Evolutionary conservation across 1,140 invertebrate genomes (phyloP), one percentile per base, ranked within the genome.

Genomic region (Meloidogyne exigua): DNA sequence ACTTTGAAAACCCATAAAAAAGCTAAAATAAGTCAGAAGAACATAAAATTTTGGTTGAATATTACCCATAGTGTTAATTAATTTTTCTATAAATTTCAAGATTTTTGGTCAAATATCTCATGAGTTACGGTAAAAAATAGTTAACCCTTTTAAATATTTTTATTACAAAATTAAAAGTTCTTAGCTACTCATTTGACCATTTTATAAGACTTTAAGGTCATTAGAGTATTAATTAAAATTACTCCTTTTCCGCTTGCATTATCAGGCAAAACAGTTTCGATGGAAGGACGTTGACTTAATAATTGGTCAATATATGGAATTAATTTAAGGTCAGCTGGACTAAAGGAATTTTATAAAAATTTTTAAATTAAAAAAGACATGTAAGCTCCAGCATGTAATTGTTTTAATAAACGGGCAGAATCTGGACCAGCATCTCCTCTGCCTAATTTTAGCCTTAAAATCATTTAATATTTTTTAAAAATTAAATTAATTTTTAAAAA

Each of bases 241-340:
- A 25, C 70, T 10, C 12, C n/a, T 25, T 69, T n/a, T 69, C 68
- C 68, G 13, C 68, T 39, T 49, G 25, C 28, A 49, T 32, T 49
- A 25, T 49, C 68, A 62, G 18, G 36, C 68, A 71, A 71, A 71
- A 73, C 57, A 62, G 71, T 73, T 23, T 73, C 71, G 39, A 36
- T 62, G 39, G 71, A 73, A 36, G 71, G 65, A 15, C 71, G 71
- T 62, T 62, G 39, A 65, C 44, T 36, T 62, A 73, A 57, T 44
- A 76, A 42, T 39, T 71, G 62, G 67, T 78, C 76, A 62, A 78
- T 78, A 68, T 78, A 78, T 15, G 76, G 76, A 36, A 78, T 78
- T 39, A 78, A 68, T 39, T 76, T 65, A 18, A 75, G 21, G 62
- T 78, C 76, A 28, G 62, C 39, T 5, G 76, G 76, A n/a, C 64